Conservation (phyloP, 2,113 vertebrate genomes). For the Gobius niger region DNA sequence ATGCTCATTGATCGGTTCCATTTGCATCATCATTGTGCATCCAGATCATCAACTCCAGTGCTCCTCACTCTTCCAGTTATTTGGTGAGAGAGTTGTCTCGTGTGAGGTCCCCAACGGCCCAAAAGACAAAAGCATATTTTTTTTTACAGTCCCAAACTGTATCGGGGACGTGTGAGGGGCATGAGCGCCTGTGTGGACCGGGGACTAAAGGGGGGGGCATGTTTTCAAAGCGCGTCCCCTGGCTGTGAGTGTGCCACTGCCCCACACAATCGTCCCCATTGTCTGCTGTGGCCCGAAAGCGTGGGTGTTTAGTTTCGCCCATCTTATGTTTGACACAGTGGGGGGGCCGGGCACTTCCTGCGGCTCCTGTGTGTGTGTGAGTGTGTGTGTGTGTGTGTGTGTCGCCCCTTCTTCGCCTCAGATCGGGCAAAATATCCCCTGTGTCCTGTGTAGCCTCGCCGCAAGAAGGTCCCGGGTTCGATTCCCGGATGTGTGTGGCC, state of each 20-base stretch:
- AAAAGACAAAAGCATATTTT: constrained; percentile 72
- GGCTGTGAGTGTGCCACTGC: constrained; percentile 78
- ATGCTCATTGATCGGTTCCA: no score
- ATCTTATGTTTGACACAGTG: constrained; percentile 83
- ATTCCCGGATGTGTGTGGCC: no score
- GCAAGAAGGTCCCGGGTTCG: neutral
- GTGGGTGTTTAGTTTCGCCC: constrained; percentile 87
- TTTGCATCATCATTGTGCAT: no score
- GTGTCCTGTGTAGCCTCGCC: constrained; percentile 14
- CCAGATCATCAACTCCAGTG: no score
- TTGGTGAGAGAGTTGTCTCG: constrained; percentile 19
- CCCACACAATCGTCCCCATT: constrained; percentile 84
- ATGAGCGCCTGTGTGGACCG: neutral
- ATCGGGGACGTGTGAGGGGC: constrained; percentile 43
- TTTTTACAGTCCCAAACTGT: constrained; percentile 31
- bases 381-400: neutral
- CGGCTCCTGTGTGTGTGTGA: constrained; percentile 30
- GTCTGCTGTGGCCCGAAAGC: constrained; percentile 78
- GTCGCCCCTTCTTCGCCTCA: constrained; percentile 39
- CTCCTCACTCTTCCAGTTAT: no score
- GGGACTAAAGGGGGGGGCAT: constrained; percentile 26
- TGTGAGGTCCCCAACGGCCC: constrained; percentile 58
- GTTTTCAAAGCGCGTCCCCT: constrained; percentile 81
- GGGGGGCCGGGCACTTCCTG: constrained; percentile 69
- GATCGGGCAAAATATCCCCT: constrained; percentile 36